Evolutionary conservation across 1,140 invertebrate species (phyloP).

Genomic region (Leptinotarsa lineolata): DNA sequence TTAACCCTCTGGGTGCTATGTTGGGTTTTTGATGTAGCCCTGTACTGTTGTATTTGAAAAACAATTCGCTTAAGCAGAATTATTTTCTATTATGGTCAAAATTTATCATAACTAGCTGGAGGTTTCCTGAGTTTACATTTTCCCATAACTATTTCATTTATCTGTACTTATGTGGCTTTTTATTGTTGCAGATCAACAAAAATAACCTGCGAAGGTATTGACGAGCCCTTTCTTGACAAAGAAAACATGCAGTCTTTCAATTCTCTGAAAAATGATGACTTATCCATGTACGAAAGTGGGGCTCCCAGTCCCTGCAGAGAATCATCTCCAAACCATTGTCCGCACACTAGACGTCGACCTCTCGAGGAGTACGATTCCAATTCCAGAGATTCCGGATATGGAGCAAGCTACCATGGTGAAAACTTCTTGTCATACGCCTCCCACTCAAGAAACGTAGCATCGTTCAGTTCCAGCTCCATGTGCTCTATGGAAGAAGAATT

Average conservation of each 20-base stretch:
- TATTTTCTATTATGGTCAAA: too few species aligned
- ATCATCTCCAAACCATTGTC: conserved; percentile 36
- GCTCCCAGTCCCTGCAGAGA: conserved; percentile 27
- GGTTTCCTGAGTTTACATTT: conserved; percentile 14
- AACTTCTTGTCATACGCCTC: conserved; percentile 61
- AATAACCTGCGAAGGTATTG: conserved; percentile 23
- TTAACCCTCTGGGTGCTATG: too few species aligned
- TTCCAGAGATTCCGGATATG: conserved; percentile 66
- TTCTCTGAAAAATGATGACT: conserved; percentile 38
- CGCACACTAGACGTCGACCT: conserved; percentile 31
- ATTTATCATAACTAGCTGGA: neutral
- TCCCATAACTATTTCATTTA: conserved; percentile 2
- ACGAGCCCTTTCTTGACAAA: conserved; percentile 37
- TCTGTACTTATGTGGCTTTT: conserved; percentile 11
- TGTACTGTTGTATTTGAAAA: neutral
- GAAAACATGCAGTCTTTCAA: conserved; percentile 39
- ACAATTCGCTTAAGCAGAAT: neutral
- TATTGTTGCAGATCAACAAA: conserved; percentile 35
- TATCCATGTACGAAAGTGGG: conserved; percentile 40
- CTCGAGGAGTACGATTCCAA: conserved; percentile 58
- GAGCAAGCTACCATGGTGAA: conserved; percentile 45
- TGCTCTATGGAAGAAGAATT: conserved; percentile 72
- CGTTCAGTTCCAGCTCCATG: conserved; percentile 59
- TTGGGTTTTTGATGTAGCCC: neutral
- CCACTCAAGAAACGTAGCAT: conserved; percentile 43